Conservation (phyloP, 2,797 vertebrate species). For the Sebastes iracundus region DNA sequence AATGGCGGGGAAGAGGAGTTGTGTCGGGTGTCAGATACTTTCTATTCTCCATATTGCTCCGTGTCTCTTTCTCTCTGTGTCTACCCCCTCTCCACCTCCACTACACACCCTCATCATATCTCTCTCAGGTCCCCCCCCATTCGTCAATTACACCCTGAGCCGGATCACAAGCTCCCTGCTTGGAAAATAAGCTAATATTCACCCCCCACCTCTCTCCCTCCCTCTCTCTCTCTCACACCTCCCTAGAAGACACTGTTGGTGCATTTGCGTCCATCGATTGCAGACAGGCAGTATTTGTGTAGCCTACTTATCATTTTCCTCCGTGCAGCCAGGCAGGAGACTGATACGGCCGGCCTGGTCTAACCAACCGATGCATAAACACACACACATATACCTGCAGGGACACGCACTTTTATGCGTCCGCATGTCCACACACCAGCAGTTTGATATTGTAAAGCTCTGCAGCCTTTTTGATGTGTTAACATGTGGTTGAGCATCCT, state of each 20-base stretch:
- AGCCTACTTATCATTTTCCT: slow-evolving; percentile 73
- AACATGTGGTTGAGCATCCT: not conserved
- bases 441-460: not conserved
- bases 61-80: slow-evolving; percentile 52
- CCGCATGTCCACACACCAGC: slow-evolving; percentile 1
- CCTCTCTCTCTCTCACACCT: slow-evolving; percentile 8
- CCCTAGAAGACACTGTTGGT: slow-evolving; percentile 73
- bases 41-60: slow-evolving; percentile 62
- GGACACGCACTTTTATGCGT: not conserved
- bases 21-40: slow-evolving; percentile 80
- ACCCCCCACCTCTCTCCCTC: not conserved
- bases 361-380: not conserved
- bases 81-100: not conserved
- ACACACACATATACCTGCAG: not conserved
- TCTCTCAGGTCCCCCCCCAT: slow-evolving; percentile 66
- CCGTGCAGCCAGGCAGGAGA: slow-evolving; percentile 50
- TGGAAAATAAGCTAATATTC: slow-evolving; percentile 72
- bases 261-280: slow-evolving; percentile 81
- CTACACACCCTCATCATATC: slow-evolving; percentile 52
- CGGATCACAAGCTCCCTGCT: slow-evolving; percentile 71
- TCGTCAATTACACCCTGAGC: slow-evolving; percentile 72
- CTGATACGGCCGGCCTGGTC: slow-evolving; percentile 38
- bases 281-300: slow-evolving; percentile 68
- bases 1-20: slow-evolving; percentile 69
- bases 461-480: not conserved